phyloP scores from a whole-genome alignment of 2,888 invertebrate species.

The Leptopterna dolabrata region DNA sequence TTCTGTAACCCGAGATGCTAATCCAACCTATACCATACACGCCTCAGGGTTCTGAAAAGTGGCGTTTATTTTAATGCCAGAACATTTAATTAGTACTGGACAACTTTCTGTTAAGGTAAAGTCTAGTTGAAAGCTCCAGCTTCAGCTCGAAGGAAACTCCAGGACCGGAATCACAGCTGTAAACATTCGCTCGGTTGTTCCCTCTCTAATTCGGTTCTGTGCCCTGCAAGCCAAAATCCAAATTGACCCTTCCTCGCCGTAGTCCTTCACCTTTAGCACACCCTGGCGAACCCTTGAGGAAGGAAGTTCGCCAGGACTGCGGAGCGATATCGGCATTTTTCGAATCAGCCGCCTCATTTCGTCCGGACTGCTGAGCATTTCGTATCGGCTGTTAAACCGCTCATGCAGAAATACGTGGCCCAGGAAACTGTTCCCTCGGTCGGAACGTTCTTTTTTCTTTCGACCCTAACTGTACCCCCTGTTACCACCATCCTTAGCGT shows the following conservation, averaged over 20 bases:
- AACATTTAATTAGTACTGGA: not conserved
- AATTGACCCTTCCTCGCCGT: not conserved
- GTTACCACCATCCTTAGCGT: slow-evolving; percentile 1
- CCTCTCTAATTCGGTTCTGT: too few relatives aligned
- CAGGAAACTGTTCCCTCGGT: not conserved
- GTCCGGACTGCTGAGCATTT: slow-evolving; percentile 19
- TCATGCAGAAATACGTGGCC: not conserved
- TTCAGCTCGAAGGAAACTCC: not conserved
- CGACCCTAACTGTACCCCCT: not conserved
- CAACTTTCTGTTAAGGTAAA: not conserved
- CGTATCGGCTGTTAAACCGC: not conserved
- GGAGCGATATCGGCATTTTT: slow-evolving; percentile 4
- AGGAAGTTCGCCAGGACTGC: not conserved
- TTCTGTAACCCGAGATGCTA: too few relatives aligned
- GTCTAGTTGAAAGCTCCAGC: not conserved
- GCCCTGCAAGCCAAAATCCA: too few relatives aligned
- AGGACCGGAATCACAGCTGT: not conserved
- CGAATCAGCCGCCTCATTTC: slow-evolving; percentile 19
- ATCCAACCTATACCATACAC: too few relatives aligned
- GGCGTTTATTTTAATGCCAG: not conserved
- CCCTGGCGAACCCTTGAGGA: not conserved
- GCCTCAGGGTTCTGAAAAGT: too few relatives aligned
- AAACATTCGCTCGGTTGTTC: not conserved
- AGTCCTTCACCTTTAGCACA: not conserved
- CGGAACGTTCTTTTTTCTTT: not conserved